Evolutionary conservation across 2,797 vertebrate species (phyloP).

Genomic region (Danionella dracula): DNA sequence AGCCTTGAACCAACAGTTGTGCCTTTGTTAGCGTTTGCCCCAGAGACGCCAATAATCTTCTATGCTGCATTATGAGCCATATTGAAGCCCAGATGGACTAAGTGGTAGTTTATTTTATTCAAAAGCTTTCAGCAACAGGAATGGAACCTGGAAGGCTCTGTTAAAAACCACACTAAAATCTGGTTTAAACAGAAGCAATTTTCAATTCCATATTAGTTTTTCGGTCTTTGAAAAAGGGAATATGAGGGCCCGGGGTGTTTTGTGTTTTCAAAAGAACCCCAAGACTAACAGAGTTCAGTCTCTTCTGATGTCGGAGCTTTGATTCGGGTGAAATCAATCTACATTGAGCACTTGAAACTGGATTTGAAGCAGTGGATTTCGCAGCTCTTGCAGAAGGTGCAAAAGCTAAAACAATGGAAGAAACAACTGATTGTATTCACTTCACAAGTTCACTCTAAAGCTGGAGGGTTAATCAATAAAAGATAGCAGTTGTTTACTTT

Average conservation of each 20-base stretch:
- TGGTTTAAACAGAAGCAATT: not conserved
- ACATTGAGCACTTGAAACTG: constrained; percentile 17
- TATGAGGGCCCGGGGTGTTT: not conserved
- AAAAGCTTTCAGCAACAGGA: not conserved
- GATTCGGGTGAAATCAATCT: constrained; percentile 20
- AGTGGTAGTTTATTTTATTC: constrained; percentile 12
- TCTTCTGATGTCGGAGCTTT: constrained; percentile 14
- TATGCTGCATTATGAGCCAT: not conserved
- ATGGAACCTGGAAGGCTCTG: constrained; percentile 6
- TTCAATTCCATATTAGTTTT: not conserved
- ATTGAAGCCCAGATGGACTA: constrained; percentile 31
- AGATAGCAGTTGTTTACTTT: not conserved
- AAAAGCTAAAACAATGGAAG: not conserved
- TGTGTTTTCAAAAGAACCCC: constrained; percentile 10
- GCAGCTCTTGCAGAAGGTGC: not conserved
- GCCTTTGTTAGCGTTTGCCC: not conserved
- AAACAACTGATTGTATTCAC: not conserved
- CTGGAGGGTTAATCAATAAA: not conserved
- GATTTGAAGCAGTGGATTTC: not conserved
- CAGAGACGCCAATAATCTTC: not conserved
- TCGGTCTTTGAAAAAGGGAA: not conserved
- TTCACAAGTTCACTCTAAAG: not conserved
- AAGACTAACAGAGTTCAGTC: constrained; percentile 8
- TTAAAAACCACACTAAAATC: not conserved
- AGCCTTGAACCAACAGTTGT: constrained; percentile 10